Conservation (phyloP, 1,140 invertebrate genomes). For the Drosophila baimaii region DNA sequence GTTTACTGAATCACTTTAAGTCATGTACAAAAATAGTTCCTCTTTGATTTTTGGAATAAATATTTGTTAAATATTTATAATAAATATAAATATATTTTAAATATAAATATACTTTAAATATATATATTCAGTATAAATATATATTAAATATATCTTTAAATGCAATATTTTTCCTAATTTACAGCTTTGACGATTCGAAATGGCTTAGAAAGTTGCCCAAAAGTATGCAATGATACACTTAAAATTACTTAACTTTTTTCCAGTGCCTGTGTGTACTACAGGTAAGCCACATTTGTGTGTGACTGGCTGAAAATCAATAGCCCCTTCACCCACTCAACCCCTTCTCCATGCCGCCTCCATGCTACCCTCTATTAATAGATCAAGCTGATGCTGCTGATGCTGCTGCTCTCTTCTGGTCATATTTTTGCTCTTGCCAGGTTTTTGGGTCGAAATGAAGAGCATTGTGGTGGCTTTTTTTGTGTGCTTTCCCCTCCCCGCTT, state of each 20-base stretch:
- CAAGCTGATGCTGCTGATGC: conserved; percentile 12
- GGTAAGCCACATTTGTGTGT: conserved; percentile 59
- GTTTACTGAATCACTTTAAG: no score
- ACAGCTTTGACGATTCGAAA: no score
- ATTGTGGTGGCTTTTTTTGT: not conserved
- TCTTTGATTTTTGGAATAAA: no score
- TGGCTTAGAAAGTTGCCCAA: not conserved
- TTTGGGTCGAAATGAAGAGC: conserved; percentile 21
- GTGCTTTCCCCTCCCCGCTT: no score
- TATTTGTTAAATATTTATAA: no score
- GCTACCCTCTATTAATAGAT: conserved; percentile 68
- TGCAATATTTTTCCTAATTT: no score
- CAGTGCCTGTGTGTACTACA: conserved; percentile 23
- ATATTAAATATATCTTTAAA: no score
- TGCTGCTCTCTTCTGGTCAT: conserved; percentile 21
- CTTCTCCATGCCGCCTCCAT: not conserved
- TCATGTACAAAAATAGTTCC: no score
- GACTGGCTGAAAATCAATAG: conserved; percentile 72
- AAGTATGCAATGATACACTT: no score
- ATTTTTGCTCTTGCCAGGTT: conserved; percentile 15
- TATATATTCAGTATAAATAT: no score
- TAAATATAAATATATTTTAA: no score
- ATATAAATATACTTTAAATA: no score
- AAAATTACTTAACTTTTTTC: not conserved
- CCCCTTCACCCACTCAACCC: conserved; percentile 34